These are phyloP conservation scores for Nibea albiflora DNA, from an alignment of 2,113 vertebrate species.

Conservation along the genomic window DNA sequence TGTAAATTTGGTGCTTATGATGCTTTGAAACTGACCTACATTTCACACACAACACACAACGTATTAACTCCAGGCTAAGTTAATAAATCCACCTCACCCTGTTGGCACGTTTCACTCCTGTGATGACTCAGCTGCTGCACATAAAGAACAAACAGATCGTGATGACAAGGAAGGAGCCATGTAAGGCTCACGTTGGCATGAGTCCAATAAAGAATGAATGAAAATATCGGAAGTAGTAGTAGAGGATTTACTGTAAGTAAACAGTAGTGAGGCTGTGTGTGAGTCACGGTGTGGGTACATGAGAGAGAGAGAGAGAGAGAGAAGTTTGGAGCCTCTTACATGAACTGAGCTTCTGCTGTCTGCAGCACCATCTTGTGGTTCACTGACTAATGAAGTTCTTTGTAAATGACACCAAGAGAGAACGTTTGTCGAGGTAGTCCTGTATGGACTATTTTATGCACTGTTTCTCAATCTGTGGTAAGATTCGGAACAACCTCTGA, in stretches of 20 bases:
- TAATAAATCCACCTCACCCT: too few species aligned
- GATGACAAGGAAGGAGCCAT: too few species aligned
- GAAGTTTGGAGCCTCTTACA: background rate
- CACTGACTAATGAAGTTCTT: background rate
- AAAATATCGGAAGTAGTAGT: too few species aligned
- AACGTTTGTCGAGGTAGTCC: background rate
- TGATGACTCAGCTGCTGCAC: too few species aligned
- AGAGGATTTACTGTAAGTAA: too few species aligned
- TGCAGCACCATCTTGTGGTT: conserved; percentile 55
- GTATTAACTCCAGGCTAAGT: background rate
- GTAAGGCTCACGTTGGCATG: too few species aligned
- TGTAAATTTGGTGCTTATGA: background rate
- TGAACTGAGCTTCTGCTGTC: background rate
- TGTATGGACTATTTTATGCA: background rate
- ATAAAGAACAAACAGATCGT: too few species aligned
- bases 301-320: background rate
- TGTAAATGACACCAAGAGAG: background rate
- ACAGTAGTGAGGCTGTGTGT: background rate
- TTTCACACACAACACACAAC: background rate
- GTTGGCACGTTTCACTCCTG: too few species aligned
- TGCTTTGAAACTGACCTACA: background rate
- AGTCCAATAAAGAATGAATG: too few species aligned
- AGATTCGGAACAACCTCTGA: too few species aligned
- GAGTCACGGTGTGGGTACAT: conserved; percentile 1
- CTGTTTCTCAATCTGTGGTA: too few species aligned